These are phyloP conservation scores for Chironomus tentans DNA, from an alignment of 2,888 invertebrate species.

Conservation along the genomic window DNA sequence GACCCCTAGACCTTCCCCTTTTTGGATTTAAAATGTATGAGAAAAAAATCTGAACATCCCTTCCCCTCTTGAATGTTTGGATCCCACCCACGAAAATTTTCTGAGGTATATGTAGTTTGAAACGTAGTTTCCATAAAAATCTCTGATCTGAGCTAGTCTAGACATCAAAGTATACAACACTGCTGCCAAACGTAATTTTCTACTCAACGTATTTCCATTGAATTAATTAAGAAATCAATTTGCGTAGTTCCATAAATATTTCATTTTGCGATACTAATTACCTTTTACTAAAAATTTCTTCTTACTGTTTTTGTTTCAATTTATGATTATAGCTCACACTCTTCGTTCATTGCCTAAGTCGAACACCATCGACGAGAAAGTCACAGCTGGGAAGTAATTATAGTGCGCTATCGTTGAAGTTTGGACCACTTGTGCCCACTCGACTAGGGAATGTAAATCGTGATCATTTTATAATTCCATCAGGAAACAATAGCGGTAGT, in stretches of 20 bases:
- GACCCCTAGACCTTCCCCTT: too few relatives aligned
- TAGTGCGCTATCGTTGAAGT: constrained; percentile 1
- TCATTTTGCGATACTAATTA: background rate
- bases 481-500: background rate
- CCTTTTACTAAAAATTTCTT: background rate
- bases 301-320: background rate
- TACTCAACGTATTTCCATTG: too few relatives aligned
- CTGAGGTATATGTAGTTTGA: too few relatives aligned
- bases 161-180: too few relatives aligned
- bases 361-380: constrained; percentile 5
- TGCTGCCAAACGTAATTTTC: too few relatives aligned
- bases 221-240: background rate
- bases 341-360: constrained; percentile 8
- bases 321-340: constrained; percentile 2
- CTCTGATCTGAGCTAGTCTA: too few relatives aligned
- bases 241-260: too few relatives aligned
- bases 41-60: too few relatives aligned
- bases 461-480: background rate
- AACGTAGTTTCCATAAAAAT: too few relatives aligned
- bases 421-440: background rate
- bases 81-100: too few relatives aligned
- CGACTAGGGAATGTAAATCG: constrained; percentile 4
- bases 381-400: constrained; percentile 3
- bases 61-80: too few relatives aligned
- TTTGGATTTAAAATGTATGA: too few relatives aligned